A percentile compares a stretch with the other conserved stretches of the same genome.
Evolutionary conservation across 2,797 vertebrate genomes (phyloP).

Genomic region (Fistularia commersonii): DNA sequence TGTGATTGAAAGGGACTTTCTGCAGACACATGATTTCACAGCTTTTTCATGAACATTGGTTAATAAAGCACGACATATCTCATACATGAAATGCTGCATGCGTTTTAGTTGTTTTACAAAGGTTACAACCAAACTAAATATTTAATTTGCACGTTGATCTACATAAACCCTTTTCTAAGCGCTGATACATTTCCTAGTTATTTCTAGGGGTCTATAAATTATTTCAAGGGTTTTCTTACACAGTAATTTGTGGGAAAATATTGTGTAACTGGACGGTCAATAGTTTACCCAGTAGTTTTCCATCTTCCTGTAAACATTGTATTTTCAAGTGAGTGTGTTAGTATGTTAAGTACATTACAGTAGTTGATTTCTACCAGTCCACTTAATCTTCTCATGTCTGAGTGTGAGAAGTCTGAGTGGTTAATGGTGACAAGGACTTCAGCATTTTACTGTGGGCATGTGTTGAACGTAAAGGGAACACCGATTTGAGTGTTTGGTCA

Average conservation of each 20-base stretch:
- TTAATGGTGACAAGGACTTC: conserved; percentile 40
- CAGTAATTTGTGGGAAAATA: conserved; percentile 1
- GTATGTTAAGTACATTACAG: too few relatives aligned
- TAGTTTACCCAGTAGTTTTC: conserved; percentile 50
- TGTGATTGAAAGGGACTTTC: conserved; percentile 6
- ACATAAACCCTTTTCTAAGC: not conserved
- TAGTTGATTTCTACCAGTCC: too few relatives aligned
- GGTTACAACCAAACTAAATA: conserved; percentile 5
- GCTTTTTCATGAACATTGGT: conserved; percentile 11
- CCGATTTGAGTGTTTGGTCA: conserved; percentile 12
- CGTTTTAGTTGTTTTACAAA: not conserved
- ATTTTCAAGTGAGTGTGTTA: conserved; percentile 31
- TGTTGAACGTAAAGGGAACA: conserved; percentile 4
- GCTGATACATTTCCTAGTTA: not conserved
- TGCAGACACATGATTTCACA: conserved; percentile 6
- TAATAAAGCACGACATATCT: conserved; percentile 9
- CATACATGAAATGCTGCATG: conserved; percentile 6
- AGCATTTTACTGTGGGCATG: conserved; percentile 17
- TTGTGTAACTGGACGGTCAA: conserved; percentile 35
- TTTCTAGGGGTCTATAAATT: too few relatives aligned
- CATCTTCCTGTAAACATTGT: conserved; percentile 36
- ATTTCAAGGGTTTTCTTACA: too few relatives aligned
- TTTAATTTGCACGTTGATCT: not conserved
- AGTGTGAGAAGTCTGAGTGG: conserved; percentile 54
- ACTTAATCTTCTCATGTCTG: conserved; percentile 4